Percentiles rank a stretch among this genome's conserved stretches.
phyloP scores from a whole-genome alignment of 2,113 vertebrate species.

The Zosterops hypoxanthus region DNA sequence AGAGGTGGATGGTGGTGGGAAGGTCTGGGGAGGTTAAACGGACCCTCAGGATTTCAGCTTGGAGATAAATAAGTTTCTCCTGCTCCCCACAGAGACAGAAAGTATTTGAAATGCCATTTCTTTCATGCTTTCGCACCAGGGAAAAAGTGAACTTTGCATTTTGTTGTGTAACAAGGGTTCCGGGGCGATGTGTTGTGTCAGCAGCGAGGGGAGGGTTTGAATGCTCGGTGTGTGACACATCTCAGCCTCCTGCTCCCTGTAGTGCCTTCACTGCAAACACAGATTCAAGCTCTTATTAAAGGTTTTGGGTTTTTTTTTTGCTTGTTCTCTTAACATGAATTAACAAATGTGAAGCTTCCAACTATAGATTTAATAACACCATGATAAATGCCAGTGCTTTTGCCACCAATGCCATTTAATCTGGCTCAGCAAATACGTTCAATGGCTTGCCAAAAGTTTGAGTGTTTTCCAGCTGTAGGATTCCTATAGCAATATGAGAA shows the following conservation, averaged over 20 bases:
- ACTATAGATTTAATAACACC: background rate
- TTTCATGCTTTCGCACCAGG: background rate
- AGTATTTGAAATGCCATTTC: conserved; percentile 16
- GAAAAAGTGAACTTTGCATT: background rate
- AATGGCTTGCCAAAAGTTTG: background rate
- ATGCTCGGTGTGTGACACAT: background rate
- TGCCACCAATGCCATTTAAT: conserved; percentile 16
- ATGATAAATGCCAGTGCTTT: background rate
- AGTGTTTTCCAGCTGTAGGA: background rate
- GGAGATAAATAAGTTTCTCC: background rate
- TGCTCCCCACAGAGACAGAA: background rate
- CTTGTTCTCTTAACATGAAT: background rate
- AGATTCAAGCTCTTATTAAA: background rate
- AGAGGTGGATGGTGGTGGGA: background rate
- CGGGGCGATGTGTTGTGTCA: background rate
- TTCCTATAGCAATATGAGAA: background rate
- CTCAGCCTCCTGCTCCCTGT: background rate
- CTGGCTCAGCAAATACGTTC: background rate
- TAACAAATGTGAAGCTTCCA: background rate
- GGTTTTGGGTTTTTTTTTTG: background rate
- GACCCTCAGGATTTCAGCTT: background rate
- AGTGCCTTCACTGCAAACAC: background rate
- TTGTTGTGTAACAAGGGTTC: background rate
- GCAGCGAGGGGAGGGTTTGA: background rate
- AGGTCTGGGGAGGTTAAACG: background rate